phyloP scores from a whole-genome alignment of 2,797 vertebrate species.

The Neostethus bicornis region DNA sequence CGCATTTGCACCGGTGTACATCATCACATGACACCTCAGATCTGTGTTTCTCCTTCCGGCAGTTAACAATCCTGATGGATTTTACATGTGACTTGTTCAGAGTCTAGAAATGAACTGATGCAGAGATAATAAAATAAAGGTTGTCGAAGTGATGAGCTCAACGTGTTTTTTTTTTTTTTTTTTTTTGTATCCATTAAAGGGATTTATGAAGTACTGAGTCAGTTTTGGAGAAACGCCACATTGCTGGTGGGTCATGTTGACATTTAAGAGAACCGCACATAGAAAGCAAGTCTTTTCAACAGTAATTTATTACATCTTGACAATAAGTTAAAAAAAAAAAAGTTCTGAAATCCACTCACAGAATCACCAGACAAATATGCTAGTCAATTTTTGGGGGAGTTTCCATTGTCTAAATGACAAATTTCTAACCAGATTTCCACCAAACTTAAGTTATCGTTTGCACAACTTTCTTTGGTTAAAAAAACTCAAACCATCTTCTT shows the following conservation, averaged over 20 bases:
- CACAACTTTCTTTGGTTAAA: too few species aligned
- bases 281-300: slow-evolving; percentile 15
- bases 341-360: slow-evolving; percentile 70
- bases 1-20: slow-evolving; percentile 43
- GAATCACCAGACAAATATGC: slow-evolving; percentile 41
- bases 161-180: too few species aligned
- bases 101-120: slow-evolving; percentile 16
- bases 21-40: slow-evolving; percentile 41
- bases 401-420: too few species aligned
- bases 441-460: too few species aligned
- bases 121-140: slow-evolving; percentile 14
- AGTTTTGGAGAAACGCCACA: neutral
- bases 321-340: slow-evolving; percentile 82
- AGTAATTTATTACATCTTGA: slow-evolving; percentile 65
- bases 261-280: neutral
- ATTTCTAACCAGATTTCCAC: too few species aligned
- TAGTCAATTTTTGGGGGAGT: slow-evolving; percentile 53
- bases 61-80: slow-evolving; percentile 26
- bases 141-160: slow-evolving; percentile 26
- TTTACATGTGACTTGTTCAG: slow-evolving; percentile 42
- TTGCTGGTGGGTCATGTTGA: neutral
- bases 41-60: slow-evolving; percentile 4
- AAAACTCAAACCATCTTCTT: slow-evolving; percentile 24
- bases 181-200: slow-evolving; percentile 9
- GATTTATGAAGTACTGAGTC: neutral